phyloP scores from a whole-genome alignment of 2,113 vertebrate genomes.

The Hemiprocne comata region DNA sequence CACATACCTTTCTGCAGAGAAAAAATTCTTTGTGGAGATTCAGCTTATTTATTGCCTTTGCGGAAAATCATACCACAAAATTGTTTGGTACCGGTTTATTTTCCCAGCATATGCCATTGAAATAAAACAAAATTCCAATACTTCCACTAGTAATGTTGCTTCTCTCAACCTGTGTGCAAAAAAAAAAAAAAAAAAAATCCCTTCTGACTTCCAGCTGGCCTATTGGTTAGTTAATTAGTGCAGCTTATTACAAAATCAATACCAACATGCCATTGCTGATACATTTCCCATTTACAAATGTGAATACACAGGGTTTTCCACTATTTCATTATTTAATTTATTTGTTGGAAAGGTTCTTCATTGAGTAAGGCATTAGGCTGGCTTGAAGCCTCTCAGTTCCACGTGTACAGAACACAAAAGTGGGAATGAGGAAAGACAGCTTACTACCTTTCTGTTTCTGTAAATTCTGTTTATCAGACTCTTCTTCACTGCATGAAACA shows the following conservation, averaged over 20 bases:
- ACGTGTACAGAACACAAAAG: neutral
- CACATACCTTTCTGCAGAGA: neutral
- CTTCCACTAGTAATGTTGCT: neutral
- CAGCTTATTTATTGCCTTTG: constrained; percentile 38
- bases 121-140: constrained; percentile 8
- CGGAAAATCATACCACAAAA: neutral
- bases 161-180: neutral
- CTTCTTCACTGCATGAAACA: neutral
- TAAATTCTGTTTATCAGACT: neutral
- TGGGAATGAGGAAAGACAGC: neutral
- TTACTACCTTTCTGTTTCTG: neutral
- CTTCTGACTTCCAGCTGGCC: neutral
- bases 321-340: constrained; percentile 21
- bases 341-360: constrained; percentile 14
- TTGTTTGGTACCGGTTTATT: neutral
- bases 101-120: neutral
- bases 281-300: neutral
- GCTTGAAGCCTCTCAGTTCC: neutral
- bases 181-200: neutral
- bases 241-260: constrained; percentile 20
- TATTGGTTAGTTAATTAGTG: constrained; percentile 51
- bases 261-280: neutral
- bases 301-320: neutral
- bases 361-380: neutral
- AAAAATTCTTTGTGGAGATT: constrained; percentile 6